These are phyloP conservation scores for Phodopus roborovskii DNA, from an alignment of 2,113 vertebrate genomes.

Conservation along the genomic window DNA sequence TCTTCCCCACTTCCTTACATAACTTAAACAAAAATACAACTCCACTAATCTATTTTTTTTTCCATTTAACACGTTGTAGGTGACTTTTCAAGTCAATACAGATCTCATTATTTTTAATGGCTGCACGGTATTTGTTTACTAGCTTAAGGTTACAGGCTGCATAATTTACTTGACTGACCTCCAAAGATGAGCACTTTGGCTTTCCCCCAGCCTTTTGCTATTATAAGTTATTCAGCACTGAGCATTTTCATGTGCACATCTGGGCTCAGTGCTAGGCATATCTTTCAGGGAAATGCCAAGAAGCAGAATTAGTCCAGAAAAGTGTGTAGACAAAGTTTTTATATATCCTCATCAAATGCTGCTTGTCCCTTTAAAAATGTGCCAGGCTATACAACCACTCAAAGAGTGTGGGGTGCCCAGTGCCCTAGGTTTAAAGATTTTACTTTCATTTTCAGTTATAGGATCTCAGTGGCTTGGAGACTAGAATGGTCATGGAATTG, in stretches of 20 bases:
- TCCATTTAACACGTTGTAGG: neutral
- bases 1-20: neutral
- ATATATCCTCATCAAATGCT: neutral
- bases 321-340: neutral
- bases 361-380: neutral
- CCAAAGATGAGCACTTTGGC: conserved; percentile 15
- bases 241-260: neutral
- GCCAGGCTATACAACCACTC: neutral
- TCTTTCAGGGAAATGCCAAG: conserved; percentile 24
- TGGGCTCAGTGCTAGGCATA: neutral
- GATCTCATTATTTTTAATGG: conserved; percentile 43
- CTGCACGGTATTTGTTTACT: conserved; percentile 1
- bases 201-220: neutral
- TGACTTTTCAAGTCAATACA: conserved; percentile 57
- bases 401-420: neutral
- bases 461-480: neutral
- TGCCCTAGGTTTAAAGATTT: neutral
- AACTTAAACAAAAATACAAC: conserved; percentile 40
- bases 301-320: conserved; percentile 8
- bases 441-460: neutral
- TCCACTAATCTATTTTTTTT: conserved; percentile 34
- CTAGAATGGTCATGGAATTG: neutral
- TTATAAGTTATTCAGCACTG: conserved; percentile 1
- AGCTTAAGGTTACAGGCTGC: conserved; percentile 21
- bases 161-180: conserved; percentile 48